Base-by-base conservation (phyloP, 92 coral and sea anemone genomes). In the Zoanthus sansibaricus region DNA sequence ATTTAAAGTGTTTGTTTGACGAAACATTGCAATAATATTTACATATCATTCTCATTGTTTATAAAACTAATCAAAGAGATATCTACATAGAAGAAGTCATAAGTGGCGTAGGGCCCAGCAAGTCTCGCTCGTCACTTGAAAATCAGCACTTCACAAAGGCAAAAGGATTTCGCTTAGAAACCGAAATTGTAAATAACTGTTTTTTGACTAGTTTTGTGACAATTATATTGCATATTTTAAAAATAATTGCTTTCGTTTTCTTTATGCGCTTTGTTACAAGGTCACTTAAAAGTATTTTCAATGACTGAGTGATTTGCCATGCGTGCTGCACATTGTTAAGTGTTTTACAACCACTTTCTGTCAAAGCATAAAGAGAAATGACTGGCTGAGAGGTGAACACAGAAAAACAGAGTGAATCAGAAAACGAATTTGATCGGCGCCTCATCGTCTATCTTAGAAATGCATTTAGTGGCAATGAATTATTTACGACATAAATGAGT, bases 401-500 rank as follows among this genome's bases (percentile, higher is more conserved):
- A 71, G 47, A 17, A 71, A 71, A 3, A 9, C 37, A 71, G 15
- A 71, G 76, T 62, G 69, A 62, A 8, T 7, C 16, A 20, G 21
- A 62, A 44, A 51, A 74, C 78, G 78, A 74, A 48, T 46, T 74
- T 47, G 59, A 74, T 47, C 59, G 78, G 78, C 78, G 78, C 78
- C 78, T 74, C 47, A 47, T 42, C 78, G 78, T 74, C 78, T 74
- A 48, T 56, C 15, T 30, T 44, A 18, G 59, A 47, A 74, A 74
- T 45, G 58, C 54, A 46, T 47, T 72, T 48, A 74, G 32, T 25
- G 54, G 78, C 78, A 74, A 74, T 74, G 59, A 74, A 74, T 74
- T 74, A 74, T 74, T 74, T 46, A 74, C 78, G 47, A 48, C 56
- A 74, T 18, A 74, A 74, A 74, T 74, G 78, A 74, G 16, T 71